phyloP scores from a whole-genome alignment of 2,113 vertebrate genomes.

The Tychaedon coryphoeus region DNA sequence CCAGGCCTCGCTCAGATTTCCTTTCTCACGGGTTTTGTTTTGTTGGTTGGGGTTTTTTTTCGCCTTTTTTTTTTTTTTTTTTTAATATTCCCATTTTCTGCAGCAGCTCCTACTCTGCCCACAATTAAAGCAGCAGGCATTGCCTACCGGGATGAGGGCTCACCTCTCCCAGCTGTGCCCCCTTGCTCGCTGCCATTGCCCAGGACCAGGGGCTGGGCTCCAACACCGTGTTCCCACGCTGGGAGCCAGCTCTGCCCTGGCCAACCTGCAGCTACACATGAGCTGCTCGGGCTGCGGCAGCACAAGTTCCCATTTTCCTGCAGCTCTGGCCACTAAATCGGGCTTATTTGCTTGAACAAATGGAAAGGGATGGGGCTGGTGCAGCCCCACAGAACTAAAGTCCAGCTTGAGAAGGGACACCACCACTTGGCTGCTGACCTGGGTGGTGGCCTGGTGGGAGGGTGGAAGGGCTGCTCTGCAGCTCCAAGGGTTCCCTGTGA shows the following conservation, averaged over 20 bases:
- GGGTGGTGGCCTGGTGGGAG: neutral
- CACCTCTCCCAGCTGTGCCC: neutral
- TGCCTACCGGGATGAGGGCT: neutral
- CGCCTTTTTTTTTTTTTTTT: neutral
- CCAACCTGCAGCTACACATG: neutral
- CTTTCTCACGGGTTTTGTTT: slow-evolving; percentile 63
- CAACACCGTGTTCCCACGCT: rapidly evolving
- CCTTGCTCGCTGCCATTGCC: rapidly evolving
- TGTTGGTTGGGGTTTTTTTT: neutral
- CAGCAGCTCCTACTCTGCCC: neutral
- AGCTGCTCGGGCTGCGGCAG: rapidly evolving
- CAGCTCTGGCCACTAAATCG: neutral
- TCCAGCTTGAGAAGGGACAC: neutral
- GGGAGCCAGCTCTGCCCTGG: neutral
- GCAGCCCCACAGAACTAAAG: neutral
- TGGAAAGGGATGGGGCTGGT: neutral
- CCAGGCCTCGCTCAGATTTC: slow-evolving; percentile 64
- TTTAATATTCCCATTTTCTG: neutral
- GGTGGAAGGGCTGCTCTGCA: neutral
- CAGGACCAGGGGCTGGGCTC: neutral
- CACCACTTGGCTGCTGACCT: neutral
- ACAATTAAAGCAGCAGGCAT: neutral
- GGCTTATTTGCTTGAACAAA: neutral
- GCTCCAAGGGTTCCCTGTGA: neutral
- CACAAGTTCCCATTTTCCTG: neutral